Base-by-base conservation (phyloP, 2,113 vertebrate species). In the Aleadryas rufinucha region DNA sequence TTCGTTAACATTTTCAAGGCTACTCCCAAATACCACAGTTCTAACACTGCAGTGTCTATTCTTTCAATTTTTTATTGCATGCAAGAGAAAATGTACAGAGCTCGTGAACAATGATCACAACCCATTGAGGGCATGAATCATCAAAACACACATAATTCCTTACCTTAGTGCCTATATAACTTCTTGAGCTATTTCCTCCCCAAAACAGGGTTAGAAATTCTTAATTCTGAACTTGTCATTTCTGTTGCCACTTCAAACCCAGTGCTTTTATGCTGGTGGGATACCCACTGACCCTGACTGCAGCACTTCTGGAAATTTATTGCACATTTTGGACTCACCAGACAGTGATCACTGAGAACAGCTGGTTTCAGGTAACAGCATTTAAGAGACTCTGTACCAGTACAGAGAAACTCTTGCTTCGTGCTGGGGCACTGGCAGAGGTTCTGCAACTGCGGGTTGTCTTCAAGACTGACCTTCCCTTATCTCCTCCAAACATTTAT, bases 1-100 rank as follows among this genome's bases (percentile, higher is more conserved):
- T 59, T 37, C 0, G 0, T 80, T 93, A 92, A 87, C 72, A 75
- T 94, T 95, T 89, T 75, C 60, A 78, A 91, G 65, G 76, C 81
- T 95, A 81, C 71, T 92, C 89, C 89, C 84, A 95, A 92, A 91
- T 59, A 91, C 10, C 60, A 60, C 69, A 69, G 72, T 21, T 78
- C 44, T 47, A 81, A 84, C 52, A 33, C 39, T 56, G 56, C 59
- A 76, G 13, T 44, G 24, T 60, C 70, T 88, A 45, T n/a, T 50
- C 47, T 80, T 80, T 57, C 4, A 3, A 2, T 39, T 56, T 56
- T 66, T 63, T 66, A 87, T 68, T 71, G 57, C 52, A 53, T 28
- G 35, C n/a, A 37, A 84, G 52, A 63, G 21, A 56, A 77, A 77
- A 61, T 13, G 24, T 15, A 50, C 37, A 75, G 54, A 91, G 39